Percentiles rank a stretch among this genome's conserved stretches.
Evolutionary conservation across 2,888 invertebrate genomes (phyloP).

Genomic region (Seladonia tumulorum): DNA sequence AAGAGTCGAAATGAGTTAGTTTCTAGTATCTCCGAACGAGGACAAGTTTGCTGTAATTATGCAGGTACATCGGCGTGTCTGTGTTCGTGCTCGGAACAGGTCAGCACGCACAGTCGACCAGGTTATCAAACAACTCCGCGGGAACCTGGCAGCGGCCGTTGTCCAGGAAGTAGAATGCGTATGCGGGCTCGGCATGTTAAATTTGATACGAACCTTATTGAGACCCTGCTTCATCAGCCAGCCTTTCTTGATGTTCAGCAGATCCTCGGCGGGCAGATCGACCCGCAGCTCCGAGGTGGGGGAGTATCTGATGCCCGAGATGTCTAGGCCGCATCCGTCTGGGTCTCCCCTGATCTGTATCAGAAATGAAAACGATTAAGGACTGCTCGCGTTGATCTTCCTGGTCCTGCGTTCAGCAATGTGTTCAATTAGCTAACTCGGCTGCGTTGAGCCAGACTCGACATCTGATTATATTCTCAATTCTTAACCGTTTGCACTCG

Average conservation of each 20-base stretch:
- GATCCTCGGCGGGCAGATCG: constrained; percentile 90
- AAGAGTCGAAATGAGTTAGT: not conserved
- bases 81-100: not conserved
- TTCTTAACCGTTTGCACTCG: no score
- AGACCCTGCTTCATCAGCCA: constrained; percentile 94
- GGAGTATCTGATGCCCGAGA: constrained; percentile 85
- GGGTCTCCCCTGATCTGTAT: constrained; percentile 90
- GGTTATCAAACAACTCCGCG: not conserved
- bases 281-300: constrained; percentile 87
- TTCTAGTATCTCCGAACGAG: not conserved
- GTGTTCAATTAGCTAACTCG: not conserved
- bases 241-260: constrained; percentile 95
- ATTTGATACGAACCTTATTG: constrained; percentile 82
- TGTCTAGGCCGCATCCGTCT: constrained; percentile 89
- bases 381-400: not conserved
- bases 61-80: not conserved
- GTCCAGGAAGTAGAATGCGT: not conserved
- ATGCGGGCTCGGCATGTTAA: not conserved
- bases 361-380: not conserved
- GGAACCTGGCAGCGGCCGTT: not conserved
- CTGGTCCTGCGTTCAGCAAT: not conserved
- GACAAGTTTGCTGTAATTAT: not conserved
- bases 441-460: not conserved
- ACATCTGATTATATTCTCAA: no score
- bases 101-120: not conserved